Base-by-base conservation (phyloP, 2,888 invertebrate species). In the Nipponacmea schrenckii region DNA sequence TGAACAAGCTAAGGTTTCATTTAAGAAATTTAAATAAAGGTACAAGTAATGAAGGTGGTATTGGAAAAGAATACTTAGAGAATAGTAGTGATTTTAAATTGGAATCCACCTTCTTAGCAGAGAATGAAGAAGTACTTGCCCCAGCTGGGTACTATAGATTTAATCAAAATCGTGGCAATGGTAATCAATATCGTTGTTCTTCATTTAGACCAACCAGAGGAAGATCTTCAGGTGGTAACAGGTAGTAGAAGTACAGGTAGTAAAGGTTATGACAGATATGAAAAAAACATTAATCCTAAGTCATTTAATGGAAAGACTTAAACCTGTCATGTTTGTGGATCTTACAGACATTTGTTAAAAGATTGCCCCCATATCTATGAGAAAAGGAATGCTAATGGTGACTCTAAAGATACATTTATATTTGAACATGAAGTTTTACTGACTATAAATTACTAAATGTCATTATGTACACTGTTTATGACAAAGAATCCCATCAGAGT, bases 261-360 rank as follows among this genome's bases (percentile, higher is more conserved):
- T n/a, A n/a, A n/a, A 39, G 39, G 10, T 39, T 39, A 39, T 39
- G 39, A 39, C 39, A 56, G 56, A 56, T 20, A n/a, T 20, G 39
- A 39, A 39, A 56, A 24, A 56, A 8, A 56, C 10, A 56, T n/a
- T 7, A 56, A 56, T 56, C 56, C 20, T 2, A n/a, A 56, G n/a
- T 20, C 56, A 10, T 56, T 56, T 20, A 39, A 39, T 2, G 56
- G 56, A 2, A n/a, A 56, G n/a, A 56, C 56, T 12, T 12, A n/a
- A 8, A 56, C n/a, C 5, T 56, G 56, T 20, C 20, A 56, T 20
- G 20, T n/a, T 20, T 56, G 56, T 56, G 56, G 56, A 20, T 56
- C 56, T 20, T 56, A 56, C 20, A 56, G n/a, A 56, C 56, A 56
- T n/a, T 56, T 56, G n/a, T 20, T n/a, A n/a, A 56, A 56, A 56